Percentiles rank a stretch among this genome's conserved stretches.
phyloP scores from a whole-genome alignment of 2,888 invertebrate species.

The Syrista parreyssii region DNA sequence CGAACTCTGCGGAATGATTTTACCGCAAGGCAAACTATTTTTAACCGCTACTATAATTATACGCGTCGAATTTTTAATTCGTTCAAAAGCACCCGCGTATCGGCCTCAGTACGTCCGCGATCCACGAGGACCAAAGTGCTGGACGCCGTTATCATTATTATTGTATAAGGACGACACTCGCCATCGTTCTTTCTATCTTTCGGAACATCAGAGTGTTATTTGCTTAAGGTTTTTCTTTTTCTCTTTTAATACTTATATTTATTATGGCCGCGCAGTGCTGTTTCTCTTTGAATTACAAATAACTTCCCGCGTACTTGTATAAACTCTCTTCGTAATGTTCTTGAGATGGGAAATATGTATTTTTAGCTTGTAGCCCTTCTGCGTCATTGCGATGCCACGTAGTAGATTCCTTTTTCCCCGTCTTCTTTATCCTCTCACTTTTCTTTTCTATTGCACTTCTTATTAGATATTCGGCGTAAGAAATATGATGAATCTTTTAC shows the following conservation, averaged over 20 bases:
- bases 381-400: too few species aligned
- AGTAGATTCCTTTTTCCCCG: too few species aligned
- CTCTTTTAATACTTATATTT: neutral
- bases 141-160: neutral
- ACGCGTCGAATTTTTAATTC: neutral
- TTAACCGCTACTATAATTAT: neutral
- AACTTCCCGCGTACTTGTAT: neutral
- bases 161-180: neutral
- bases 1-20: neutral
- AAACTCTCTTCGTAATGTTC: neutral
- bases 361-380: neutral
- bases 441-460: too few species aligned
- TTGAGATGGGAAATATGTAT: neutral
- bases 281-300: neutral
- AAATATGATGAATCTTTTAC: too few species aligned
- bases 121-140: neutral
- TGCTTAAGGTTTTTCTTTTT: neutral
- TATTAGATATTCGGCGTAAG: too few species aligned
- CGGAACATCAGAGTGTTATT: neutral
- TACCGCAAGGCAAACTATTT: neutral
- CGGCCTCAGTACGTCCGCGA: neutral
- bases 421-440: too few species aligned
- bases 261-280: neutral
- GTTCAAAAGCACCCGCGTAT: neutral
- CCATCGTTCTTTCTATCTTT: neutral